A percentile compares a stretch with the other conserved stretches of the same genome.
Conservation (phyloP, 1,140 invertebrate species). For the Drosophila athabasca region DNA sequence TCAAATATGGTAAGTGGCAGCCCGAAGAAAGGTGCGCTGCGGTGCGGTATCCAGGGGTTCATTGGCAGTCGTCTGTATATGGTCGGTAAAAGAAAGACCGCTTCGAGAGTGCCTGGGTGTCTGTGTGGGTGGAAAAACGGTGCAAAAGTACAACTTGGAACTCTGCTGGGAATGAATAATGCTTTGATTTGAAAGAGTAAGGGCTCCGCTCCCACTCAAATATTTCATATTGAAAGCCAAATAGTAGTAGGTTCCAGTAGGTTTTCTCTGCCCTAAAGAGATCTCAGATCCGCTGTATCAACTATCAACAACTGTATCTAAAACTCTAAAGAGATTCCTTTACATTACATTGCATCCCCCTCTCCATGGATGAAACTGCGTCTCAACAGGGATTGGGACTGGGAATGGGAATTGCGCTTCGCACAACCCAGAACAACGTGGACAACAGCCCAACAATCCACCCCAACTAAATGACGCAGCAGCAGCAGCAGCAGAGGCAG, state of each 20-base stretch:
- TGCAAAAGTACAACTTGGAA: too few relatives aligned
- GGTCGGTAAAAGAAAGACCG: constrained; percentile 22
- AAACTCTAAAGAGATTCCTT: not conserved
- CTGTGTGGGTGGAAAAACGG: too few relatives aligned
- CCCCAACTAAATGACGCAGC: constrained; percentile 47
- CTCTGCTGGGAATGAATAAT: too few relatives aligned
- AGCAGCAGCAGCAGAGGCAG: not conserved
- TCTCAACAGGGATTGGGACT: constrained; percentile 5
- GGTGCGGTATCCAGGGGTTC: not conserved
- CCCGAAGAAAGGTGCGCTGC: constrained; percentile 6
- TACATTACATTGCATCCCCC: not conserved
- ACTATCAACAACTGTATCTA: too few relatives aligned
- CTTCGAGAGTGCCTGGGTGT: too few relatives aligned
- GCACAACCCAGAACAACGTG: not conserved
- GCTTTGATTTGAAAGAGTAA: too few relatives aligned
- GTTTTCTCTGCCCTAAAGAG: too few relatives aligned
- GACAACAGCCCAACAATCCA: constrained; percentile 14
- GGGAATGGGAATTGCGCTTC: constrained; percentile 32
- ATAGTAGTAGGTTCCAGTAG: too few relatives aligned
- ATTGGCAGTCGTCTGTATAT: constrained; percentile 13
- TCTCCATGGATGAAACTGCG: constrained; percentile 17
- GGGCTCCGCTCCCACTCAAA: too few relatives aligned
- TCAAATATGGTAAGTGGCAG: constrained; percentile 38
- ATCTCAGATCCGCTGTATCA: too few relatives aligned
- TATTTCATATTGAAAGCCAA: too few relatives aligned